These are phyloP conservation scores for Cosmorhoe ocellata DNA, from an alignment of 2,888 invertebrate genomes.

Conservation along the genomic window DNA sequence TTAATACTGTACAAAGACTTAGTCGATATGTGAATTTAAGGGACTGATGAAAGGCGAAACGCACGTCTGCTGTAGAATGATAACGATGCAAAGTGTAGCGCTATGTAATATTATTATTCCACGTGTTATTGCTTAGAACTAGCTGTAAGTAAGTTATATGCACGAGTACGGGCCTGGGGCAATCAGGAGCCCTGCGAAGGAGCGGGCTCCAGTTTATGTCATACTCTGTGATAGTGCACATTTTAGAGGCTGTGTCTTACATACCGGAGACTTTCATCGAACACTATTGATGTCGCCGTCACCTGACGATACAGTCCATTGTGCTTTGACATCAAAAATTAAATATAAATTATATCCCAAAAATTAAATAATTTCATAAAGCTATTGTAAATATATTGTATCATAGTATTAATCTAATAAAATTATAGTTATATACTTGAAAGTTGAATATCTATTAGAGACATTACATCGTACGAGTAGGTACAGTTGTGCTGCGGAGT, in stretches of 20 bases:
- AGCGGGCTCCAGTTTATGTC: slow-evolving; percentile 75
- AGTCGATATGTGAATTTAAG: slow-evolving; percentile 51
- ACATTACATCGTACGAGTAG: slow-evolving; percentile 40
- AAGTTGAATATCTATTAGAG: slow-evolving; percentile 54
- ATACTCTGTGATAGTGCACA: slow-evolving; percentile 82
- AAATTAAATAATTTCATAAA: slow-evolving; percentile 80
- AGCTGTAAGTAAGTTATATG: slow-evolving; percentile 72
- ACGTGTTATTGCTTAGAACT: slow-evolving; percentile 76
- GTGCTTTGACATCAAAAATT: slow-evolving; percentile 79
- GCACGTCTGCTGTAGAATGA: slow-evolving; percentile 60
- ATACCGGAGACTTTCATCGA: slow-evolving; percentile 42
- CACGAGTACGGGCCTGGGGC: slow-evolving; percentile 81
- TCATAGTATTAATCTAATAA: slow-evolving; percentile 63
- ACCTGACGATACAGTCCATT: slow-evolving; percentile 57
- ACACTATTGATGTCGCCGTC: slow-evolving; percentile 40
- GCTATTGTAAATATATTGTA: slow-evolving; percentile 79
- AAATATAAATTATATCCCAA: slow-evolving; percentile 72
- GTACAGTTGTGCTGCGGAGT: slow-evolving; percentile 60
- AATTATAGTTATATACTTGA: slow-evolving; percentile 62
- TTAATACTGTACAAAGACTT: slow-evolving; percentile 71
- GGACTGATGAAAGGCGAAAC: slow-evolving; percentile 57
- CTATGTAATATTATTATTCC: slow-evolving; percentile 76
- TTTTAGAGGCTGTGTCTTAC: slow-evolving; percentile 59
- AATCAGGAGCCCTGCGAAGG: slow-evolving; percentile 64
- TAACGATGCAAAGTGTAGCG: slow-evolving; percentile 63